A percentile compares a stretch with the other conserved stretches of the same genome.
Evolutionary conservation across 2,888 invertebrate genomes (phyloP).

Genomic region (Luperina testacea): DNA sequence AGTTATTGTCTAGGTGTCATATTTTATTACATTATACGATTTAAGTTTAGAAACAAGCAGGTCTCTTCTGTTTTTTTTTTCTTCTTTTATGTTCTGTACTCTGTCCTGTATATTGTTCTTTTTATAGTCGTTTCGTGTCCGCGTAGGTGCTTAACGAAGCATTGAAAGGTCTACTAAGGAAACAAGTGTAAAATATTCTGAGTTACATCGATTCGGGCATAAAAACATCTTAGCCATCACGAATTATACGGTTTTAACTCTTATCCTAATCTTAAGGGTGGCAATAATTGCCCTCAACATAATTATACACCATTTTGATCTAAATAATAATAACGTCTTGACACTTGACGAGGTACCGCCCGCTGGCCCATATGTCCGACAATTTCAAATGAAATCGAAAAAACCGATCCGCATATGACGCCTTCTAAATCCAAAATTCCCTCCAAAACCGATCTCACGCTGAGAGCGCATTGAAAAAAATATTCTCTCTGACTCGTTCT

Average conservation of each 20-base stretch:
- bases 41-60: neutral
- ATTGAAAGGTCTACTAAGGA: neutral
- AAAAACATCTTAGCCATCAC: neutral
- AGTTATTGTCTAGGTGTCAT: neutral
- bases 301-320: constrained; percentile 55
- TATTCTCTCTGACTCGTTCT: constrained; percentile 74
- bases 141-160: neutral
- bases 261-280: constrained; percentile 23
- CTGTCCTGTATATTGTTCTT: neutral
- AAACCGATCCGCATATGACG: constrained; percentile 84
- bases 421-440: constrained; percentile 87
- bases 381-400: constrained; percentile 71
- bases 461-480: constrained; percentile 81
- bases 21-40: neutral
- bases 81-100: neutral
- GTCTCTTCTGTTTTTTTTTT: neutral
- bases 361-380: constrained; percentile 67
- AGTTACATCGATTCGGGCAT: neutral
- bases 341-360: constrained; percentile 66
- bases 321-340: constrained; percentile 62
- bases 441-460: constrained; percentile 89
- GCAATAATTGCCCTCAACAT: constrained; percentile 52
- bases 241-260: neutral
- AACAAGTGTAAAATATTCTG: neutral
- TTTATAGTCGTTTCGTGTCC: neutral